phyloP scores from a whole-genome alignment of 2,113 vertebrate species.

The Pelusios castaneus region DNA sequence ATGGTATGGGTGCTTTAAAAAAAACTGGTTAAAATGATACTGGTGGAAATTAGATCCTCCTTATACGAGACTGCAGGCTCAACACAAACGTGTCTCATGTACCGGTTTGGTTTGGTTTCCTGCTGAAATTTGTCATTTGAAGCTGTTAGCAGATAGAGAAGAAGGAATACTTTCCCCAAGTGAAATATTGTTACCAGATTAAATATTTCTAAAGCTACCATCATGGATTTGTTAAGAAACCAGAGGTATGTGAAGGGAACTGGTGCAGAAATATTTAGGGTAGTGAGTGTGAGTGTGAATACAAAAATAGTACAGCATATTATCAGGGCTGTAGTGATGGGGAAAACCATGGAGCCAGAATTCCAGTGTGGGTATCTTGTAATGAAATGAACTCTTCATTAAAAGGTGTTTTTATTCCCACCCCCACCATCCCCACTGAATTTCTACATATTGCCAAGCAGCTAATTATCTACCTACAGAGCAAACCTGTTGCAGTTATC shows the following conservation, averaged over 20 bases:
- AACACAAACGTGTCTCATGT: not conserved
- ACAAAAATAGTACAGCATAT: not conserved
- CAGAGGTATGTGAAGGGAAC: not conserved
- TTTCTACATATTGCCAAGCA: not conserved
- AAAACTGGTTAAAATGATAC: not conserved
- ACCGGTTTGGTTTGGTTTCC: not conserved
- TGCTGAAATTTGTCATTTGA: not conserved
- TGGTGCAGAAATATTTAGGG: not conserved
- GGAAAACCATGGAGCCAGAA: fast-evolving
- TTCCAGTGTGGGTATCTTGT: not conserved
- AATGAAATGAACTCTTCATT: too few species aligned
- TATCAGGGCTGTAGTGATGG: not conserved
- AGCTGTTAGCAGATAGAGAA: not conserved
- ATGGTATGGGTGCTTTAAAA: not conserved
- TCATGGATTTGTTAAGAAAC: not conserved
- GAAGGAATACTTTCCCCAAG: not conserved
- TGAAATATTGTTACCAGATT: not conserved
- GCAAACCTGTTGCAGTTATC: too few species aligned
- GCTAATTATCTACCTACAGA: not conserved
- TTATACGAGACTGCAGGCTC: not conserved
- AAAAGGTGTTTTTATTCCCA: not conserved
- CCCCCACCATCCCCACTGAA: not conserved
- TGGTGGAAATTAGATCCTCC: not conserved
- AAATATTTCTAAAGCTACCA: not conserved
- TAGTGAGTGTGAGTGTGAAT: not conserved